A percentile compares a stretch with the other conserved stretches of the same genome.
phyloP scores from a whole-genome alignment of 2,113 vertebrate species.

The Haemorhous mexicanus region DNA sequence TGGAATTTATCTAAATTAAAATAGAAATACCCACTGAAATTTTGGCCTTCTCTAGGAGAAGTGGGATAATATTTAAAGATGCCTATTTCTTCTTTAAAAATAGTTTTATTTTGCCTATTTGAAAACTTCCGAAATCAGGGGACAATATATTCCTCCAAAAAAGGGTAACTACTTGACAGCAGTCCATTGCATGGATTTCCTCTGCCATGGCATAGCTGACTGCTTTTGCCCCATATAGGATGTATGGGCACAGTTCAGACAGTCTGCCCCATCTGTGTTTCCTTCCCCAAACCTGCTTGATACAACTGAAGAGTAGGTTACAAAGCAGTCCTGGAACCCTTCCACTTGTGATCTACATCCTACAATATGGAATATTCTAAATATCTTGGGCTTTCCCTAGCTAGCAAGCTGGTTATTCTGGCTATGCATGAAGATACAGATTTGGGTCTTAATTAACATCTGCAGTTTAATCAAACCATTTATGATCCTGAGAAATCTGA shows the following conservation, averaged over 20 bases:
- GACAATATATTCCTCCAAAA: not conserved
- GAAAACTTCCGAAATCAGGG: not conserved
- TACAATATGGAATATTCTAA: conserved; percentile 60
- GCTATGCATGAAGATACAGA: conserved; percentile 62
- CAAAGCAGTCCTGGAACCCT: conserved; percentile 35
- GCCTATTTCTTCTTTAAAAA: not conserved
- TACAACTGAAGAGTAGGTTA: conserved; percentile 18
- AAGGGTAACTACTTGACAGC: not conserved
- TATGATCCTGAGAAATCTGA: conserved; percentile 65
- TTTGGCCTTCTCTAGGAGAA: not conserved
- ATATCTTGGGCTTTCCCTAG: conserved; percentile 51
- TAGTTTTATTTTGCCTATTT: not conserved
- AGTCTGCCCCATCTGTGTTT: not conserved
- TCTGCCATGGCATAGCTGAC: not conserved
- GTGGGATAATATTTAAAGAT: not conserved
- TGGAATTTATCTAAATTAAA: not conserved
- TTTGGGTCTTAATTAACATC: conserved; percentile 66
- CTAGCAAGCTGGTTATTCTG: conserved; percentile 64
- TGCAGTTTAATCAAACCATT: conserved; percentile 64
- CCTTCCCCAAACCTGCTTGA: conserved; percentile 16
- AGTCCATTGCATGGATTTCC: not conserved
- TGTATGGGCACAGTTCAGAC: not conserved
- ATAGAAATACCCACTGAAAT: not conserved
- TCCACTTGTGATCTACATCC: conserved; percentile 52
- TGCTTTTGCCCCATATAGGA: not conserved